phyloP scores from a whole-genome alignment of 2,113 vertebrate genomes.

The Rhombomys opimus region DNA sequence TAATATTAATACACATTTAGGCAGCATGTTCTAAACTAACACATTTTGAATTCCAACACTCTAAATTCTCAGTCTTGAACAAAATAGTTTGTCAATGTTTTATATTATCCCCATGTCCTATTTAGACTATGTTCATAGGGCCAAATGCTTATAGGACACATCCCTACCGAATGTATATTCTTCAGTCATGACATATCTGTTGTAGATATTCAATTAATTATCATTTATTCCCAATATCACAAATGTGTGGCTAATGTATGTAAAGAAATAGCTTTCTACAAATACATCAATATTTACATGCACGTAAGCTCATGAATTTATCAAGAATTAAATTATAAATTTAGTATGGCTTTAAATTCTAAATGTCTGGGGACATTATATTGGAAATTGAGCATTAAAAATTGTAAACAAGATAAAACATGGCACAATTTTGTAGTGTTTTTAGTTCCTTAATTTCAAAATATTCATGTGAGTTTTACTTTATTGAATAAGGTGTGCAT shows the following conservation, averaged over 20 bases:
- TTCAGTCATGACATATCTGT: neutral
- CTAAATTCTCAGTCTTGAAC: neutral
- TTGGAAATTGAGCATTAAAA: neutral
- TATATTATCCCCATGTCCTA: neutral
- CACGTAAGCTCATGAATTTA: neutral
- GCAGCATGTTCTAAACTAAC: neutral
- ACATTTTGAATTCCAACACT: neutral
- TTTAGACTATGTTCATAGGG: neutral
- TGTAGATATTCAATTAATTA: neutral
- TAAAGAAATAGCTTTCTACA: neutral
- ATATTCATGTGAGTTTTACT: neutral
- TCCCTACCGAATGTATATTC: neutral
- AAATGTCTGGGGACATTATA: neutral
- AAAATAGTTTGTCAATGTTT: neutral
- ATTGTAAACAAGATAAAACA: neutral
- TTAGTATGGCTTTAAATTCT: neutral
- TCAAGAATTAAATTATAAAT: neutral
- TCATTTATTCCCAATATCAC: neutral
- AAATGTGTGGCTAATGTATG: neutral
- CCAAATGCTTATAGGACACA: neutral
- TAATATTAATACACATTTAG: neutral
- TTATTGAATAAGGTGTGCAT: neutral
- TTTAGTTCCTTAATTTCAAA: neutral
- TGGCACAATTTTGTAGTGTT: neutral
- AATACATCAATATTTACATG: neutral